Base-by-base conservation (phyloP, 2,113 vertebrate genomes). In the Protomyctophum bolini region DNA sequence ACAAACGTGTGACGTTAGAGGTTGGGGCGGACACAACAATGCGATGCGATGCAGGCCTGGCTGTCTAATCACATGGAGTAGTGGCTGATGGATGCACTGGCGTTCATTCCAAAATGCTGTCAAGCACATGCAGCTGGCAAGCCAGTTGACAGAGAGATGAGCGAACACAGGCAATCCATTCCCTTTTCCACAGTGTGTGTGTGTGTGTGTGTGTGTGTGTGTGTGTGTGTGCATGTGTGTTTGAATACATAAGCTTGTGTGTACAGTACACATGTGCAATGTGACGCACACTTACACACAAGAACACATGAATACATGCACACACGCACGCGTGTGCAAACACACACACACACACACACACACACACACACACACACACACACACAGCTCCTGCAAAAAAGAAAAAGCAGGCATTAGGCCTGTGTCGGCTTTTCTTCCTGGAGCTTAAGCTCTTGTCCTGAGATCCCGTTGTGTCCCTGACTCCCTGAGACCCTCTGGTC, bases 41-140 rank as follows among this genome's bases (percentile, higher is more conserved):
- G n/a, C 6, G 41, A 7, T 33, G 11, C 6, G 28, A 7, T 12
- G 55, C 56, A 62, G 71, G 57, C 47, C 11, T 10, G 7, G n/a
- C 55, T 60, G 33, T 41, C 29, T 70, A 63, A 63, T 77, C 69
- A 69, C 56, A 21, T 68, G 29, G 62, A 9, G 48, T 75, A 9
- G 48, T 75, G 56, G 58, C 41, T 21, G 68, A 9, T 41, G 63
- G 7, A 9, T 21, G 55, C 55, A 11, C 6, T 49, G 76, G 76
- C 4, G 3, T 14, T 8, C 8, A 21, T 21, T 76, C 50, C 68
- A 58, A 65, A 76, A 60, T 0, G 0, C 29, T 11, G 10, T 72
- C 52, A 50, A 64, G 50, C 59, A 83, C 72, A n/a, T n/a, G n/a
- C n/a, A 78, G 57, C 80, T 79, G 79, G 68, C 52, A 67, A 28